These are phyloP conservation scores for Paramormyrops kingsleyae DNA, from an alignment of 2,113 vertebrate species.

Conservation along the genomic window DNA sequence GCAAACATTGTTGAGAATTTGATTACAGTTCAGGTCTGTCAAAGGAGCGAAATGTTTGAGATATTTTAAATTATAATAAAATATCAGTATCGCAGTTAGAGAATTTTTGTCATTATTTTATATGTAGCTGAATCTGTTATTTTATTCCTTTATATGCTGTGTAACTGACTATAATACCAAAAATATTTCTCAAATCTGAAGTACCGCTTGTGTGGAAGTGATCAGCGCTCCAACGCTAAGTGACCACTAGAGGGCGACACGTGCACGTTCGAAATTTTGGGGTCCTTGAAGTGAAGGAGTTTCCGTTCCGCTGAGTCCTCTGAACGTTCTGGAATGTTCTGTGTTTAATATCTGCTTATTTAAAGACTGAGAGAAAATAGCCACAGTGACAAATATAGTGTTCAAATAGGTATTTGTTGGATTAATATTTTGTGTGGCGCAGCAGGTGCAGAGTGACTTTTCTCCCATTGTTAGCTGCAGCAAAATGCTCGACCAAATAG, in stretches of 20 bases:
- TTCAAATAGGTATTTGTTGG: neutral
- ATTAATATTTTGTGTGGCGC: neutral
- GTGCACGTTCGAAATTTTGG: neutral
- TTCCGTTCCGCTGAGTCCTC: neutral
- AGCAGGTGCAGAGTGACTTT: neutral
- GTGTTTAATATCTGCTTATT: neutral
- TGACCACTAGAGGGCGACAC: neutral
- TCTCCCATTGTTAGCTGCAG: neutral
- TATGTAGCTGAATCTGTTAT: neutral
- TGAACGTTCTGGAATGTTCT: neutral
- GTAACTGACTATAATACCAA: neutral
- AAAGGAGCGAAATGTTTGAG: neutral
- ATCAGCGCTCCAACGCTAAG: neutral
- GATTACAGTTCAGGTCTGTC: neutral
- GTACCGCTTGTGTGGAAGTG: neutral
- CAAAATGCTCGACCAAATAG: neutral
- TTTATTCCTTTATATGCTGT: neutral
- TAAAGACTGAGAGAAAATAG: neutral
- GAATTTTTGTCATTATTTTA: neutral
- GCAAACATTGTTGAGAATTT: neutral
- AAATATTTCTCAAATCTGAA: neutral
- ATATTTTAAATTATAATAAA: neutral
- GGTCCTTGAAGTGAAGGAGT: neutral
- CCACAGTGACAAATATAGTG: neutral
- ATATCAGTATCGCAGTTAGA: neutral